A percentile compares a stretch with the other conserved stretches of the same genome.
These are phyloP conservation scores for Calonectris borealis DNA, from an alignment of 2,113 vertebrate genomes.

Conservation along the genomic window DNA sequence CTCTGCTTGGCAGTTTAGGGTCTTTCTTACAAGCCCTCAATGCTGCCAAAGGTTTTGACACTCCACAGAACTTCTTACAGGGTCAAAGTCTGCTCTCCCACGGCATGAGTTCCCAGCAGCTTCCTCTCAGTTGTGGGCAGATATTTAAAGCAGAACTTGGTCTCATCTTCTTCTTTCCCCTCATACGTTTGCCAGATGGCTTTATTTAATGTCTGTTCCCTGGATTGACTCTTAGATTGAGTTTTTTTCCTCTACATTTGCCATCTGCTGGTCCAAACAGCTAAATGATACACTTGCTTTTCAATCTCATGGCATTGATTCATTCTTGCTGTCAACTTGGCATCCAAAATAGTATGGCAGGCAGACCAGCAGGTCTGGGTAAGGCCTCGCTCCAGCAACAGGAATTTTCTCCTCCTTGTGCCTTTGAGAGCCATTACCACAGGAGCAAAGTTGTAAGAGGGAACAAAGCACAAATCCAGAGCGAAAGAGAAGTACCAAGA, in stretches of 20 bases:
- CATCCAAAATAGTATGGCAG: not conserved
- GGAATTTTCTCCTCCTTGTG: not conserved
- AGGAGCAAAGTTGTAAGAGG: not conserved
- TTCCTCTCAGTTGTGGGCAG: not conserved
- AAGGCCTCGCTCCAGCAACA: not conserved
- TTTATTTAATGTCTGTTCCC: constrained; percentile 36
- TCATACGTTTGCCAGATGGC: constrained; percentile 25
- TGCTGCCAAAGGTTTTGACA: not conserved
- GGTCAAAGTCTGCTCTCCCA: not conserved
- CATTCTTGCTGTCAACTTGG: not conserved
- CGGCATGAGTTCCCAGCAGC: not conserved
- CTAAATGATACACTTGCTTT: constrained; percentile 23
- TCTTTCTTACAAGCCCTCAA: not conserved
- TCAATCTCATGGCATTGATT: constrained; percentile 2
- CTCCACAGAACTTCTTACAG: not conserved
- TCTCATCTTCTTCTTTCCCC: not conserved
- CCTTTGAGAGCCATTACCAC: accelerated
- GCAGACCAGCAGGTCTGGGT: not conserved
- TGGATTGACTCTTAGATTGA: not conserved
- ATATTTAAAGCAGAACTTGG: constrained; percentile 8
- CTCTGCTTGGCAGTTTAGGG: not conserved
- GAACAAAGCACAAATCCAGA: not conserved
- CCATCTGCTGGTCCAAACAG: constrained; percentile 55
- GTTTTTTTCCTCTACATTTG: constrained; percentile 35
- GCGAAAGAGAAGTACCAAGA: not conserved